Conservation (phyloP, 2,797 vertebrate genomes). For the Hylomyscus alleni region DNA sequence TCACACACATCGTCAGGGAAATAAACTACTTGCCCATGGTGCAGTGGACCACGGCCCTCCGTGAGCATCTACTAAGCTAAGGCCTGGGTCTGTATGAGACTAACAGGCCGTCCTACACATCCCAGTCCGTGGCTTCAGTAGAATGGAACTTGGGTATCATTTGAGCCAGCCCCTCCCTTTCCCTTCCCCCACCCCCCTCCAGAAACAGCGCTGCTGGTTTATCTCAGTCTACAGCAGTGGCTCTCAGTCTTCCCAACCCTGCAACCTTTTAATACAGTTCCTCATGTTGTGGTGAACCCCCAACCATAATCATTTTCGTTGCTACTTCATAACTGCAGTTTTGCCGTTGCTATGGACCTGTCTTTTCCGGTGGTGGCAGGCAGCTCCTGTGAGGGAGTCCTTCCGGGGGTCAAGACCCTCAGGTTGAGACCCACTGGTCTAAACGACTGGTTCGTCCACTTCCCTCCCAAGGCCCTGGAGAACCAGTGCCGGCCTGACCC, state of each 20-base stretch:
- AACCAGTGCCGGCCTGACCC: neutral
- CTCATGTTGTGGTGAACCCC: neutral
- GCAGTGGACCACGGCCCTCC: no score
- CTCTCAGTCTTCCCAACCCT: neutral
- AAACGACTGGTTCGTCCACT: neutral
- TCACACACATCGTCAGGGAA: neutral
- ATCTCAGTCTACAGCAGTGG: neutral
- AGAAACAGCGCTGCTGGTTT: conserved; percentile 24
- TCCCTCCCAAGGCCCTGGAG: neutral
- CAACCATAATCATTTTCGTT: neutral
- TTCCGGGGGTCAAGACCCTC: no score
- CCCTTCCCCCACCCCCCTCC: conserved; percentile 12
- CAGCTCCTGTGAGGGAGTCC: no score
- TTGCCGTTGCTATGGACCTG: neutral
- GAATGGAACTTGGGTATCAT: conserved; percentile 58
- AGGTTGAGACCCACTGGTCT: neutral
- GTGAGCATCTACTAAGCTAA: neutral
- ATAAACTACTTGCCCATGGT: neutral
- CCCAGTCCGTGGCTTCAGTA: neutral
- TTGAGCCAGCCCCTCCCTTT: neutral
- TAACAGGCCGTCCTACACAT: neutral
- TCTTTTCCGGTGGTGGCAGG: neutral
- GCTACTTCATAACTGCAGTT: neutral
- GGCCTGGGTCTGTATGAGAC: neutral
- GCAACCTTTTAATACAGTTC: neutral